Evolutionary conservation across 2,797 vertebrate species (phyloP).

Genomic region (Pygocentrus nattereri): DNA sequence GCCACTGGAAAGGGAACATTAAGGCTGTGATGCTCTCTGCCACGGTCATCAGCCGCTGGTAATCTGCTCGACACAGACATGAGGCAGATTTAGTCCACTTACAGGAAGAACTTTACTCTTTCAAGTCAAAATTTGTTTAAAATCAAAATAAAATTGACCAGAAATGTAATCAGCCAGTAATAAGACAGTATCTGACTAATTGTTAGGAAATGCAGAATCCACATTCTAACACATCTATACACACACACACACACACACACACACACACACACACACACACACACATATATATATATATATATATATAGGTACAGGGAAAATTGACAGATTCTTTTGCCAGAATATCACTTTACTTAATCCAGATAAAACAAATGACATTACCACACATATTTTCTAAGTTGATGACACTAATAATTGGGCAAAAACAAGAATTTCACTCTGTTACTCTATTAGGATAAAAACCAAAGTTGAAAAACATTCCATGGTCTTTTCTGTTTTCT

Average conservation of each 20-base stretch:
- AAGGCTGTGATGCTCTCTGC: slow-evolving; percentile 98
- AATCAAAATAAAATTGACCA: background rate
- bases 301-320: too few relatives aligned
- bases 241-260: too few relatives aligned
- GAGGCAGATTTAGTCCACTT: background rate
- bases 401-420: background rate
- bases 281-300: too few relatives aligned
- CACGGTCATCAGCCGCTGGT: slow-evolving; percentile 98
- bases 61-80: slow-evolving; percentile 82
- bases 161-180: background rate
- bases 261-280: too few relatives aligned
- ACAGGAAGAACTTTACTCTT: background rate
- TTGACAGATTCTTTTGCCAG: too few relatives aligned
- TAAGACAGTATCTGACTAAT: background rate
- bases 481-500: background rate
- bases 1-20: slow-evolving; percentile 99
- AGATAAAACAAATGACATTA: too few relatives aligned
- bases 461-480: background rate
- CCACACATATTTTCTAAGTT: background rate
- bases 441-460: background rate
- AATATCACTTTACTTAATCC: too few relatives aligned
- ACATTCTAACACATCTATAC: too few relatives aligned
- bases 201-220: too few relatives aligned
- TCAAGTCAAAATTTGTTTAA: background rate
- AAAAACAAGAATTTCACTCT: background rate